Conservation (phyloP, 2,113 vertebrate species). For the Camarhynchus parvulus region DNA sequence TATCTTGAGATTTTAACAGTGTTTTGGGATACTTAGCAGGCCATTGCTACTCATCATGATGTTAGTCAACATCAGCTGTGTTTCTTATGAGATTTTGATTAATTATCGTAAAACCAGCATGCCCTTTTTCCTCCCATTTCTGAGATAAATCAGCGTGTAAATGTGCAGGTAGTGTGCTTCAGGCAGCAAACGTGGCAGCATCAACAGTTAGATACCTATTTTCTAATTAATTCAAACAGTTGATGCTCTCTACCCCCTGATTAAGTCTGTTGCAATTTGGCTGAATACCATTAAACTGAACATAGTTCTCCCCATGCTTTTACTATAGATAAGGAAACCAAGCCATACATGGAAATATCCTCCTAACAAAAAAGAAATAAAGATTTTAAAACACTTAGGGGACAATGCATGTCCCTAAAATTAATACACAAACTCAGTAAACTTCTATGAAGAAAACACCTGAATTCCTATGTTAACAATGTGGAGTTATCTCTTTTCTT, state of each 20-base stretch:
- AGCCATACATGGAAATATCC: background rate
- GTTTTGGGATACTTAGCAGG: background rate
- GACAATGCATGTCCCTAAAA: background rate
- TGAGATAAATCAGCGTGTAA: background rate
- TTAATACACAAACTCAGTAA: background rate
- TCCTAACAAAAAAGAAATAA: background rate
- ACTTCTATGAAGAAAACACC: background rate
- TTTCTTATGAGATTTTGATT: background rate
- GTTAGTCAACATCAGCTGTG: background rate
- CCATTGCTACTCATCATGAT: background rate
- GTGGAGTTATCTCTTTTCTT: background rate
- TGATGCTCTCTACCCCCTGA: constrained; percentile 14
- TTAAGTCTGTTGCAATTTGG: constrained; percentile 23
- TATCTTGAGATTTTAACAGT: background rate
- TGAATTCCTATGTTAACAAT: background rate
- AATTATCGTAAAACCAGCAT: constrained; percentile 20
- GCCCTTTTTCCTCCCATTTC: background rate
- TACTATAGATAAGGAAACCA: background rate
- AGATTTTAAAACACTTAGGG: background rate
- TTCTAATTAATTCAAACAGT: constrained; percentile 39
- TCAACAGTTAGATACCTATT: background rate
- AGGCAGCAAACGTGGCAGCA: constrained; percentile 9
- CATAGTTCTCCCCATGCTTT: background rate
- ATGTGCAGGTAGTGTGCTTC: background rate
- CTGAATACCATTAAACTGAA: background rate